These are phyloP conservation scores for Ictalurus punctatus DNA, from an alignment of 2,113 vertebrate genomes.

Conservation along the genomic window DNA sequence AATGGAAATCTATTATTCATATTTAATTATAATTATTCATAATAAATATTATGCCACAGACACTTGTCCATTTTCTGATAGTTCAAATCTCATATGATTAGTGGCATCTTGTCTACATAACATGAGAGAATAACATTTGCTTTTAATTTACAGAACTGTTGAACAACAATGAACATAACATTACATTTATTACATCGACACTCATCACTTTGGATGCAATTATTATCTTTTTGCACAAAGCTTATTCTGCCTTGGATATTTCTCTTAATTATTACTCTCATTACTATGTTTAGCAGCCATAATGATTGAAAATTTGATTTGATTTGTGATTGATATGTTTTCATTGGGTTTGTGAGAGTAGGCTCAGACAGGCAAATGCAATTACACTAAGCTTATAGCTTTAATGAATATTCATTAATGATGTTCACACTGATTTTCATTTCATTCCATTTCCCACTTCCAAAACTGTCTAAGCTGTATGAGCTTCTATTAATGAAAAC, in stretches of 20 bases:
- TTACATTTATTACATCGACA: background rate
- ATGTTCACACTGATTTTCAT: constrained; percentile 46
- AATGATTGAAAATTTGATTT: constrained; percentile 46
- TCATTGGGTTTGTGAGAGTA: constrained; percentile 39
- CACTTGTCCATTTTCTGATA: background rate
- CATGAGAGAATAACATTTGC: constrained; percentile 15
- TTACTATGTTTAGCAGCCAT: constrained; percentile 47
- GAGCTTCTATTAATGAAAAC: constrained; percentile 37
- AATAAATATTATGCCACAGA: background rate
- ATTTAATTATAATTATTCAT: background rate
- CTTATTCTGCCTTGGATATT: constrained; percentile 29
- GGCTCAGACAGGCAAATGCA: constrained; percentile 42
- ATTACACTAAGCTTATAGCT: constrained; percentile 42
- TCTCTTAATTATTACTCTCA: constrained; percentile 49
- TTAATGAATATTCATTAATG: constrained; percentile 44
- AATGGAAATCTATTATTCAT: background rate
- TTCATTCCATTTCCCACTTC: constrained; percentile 46
- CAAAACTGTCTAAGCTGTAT: constrained; percentile 32
- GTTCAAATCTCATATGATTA: constrained; percentile 8
- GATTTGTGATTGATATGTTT: constrained; percentile 50
- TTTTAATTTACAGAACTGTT: background rate
- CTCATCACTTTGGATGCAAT: constrained; percentile 15
- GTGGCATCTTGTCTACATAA: constrained; percentile 15
- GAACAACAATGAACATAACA: constrained; percentile 34
- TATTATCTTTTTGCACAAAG: constrained; percentile 20